Evolutionary conservation across 2,113 vertebrate species (phyloP).

Genomic region (Oxygymnocypris stewartii): DNA sequence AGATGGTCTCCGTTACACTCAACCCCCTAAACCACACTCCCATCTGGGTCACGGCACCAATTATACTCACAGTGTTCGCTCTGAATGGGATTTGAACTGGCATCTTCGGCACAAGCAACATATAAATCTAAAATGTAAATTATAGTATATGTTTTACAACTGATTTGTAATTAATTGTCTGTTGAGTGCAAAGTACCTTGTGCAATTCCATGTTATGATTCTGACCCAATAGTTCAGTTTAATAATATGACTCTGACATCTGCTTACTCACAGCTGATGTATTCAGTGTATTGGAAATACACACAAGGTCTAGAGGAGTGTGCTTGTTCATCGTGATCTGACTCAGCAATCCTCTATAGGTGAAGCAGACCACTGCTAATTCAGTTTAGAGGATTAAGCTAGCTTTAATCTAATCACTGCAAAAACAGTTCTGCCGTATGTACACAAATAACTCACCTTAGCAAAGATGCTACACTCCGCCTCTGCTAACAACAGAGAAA

Average conservation of each 20-base stretch:
- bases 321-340: conserved; percentile 51
- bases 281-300: neutral
- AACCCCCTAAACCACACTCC: no score
- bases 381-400: conserved; percentile 74
- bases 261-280: neutral
- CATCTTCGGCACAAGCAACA: neutral
- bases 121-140: neutral
- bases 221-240: neutral
- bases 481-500: conserved; percentile 51
- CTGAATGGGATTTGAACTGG: no score
- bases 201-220: neutral
- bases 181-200: neutral
- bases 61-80: no score
- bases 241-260: neutral
- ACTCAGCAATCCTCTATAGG: conserved; percentile 61
- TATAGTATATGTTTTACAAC: neutral
- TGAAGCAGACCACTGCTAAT: conserved; percentile 62
- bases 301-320: neutral
- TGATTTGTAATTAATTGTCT: neutral
- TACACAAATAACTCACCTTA: conserved; percentile 66
- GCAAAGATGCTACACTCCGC: conserved; percentile 50
- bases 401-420: conserved; percentile 71
- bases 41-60: no score
- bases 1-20: no score
- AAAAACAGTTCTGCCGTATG: conserved; percentile 65